Evolutionary conservation across 2,888 invertebrate genomes (phyloP), one percentile per base, ranked within the genome.

Genomic region (Halictus ligatus): DNA sequence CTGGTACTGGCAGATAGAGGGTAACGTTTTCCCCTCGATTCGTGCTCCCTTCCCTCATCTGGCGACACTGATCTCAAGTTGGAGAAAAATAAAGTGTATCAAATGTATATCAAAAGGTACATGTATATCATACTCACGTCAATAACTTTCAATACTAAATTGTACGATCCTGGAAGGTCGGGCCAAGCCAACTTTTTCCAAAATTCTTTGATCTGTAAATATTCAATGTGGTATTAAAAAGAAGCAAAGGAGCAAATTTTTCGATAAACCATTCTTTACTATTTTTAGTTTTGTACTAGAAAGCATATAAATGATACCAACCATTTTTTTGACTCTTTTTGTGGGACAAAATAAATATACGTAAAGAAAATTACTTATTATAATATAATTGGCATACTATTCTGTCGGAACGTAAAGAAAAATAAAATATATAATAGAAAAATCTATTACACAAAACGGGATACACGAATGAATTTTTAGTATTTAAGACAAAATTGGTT

Each of bases 181-280:
- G 98, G 98, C 96, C 99, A 99, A n/a, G 97, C 97, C 82, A 99
- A 96, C 78, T 98, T 97, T 91, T 98, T 97, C 99, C 99, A 99
- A 94, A 99, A 99, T 92, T 98, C 97, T 82, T 98, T 96, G 78
- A 97, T 96, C 96, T 97, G 94, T 40, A 92, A 83, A 21, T 25
- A 29, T 64, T 8, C 2, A 60, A 13, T 13, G 25, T 35, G 58
- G 25, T 15, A 13, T 48, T 35, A 3, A 15, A 50, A 21, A 35
- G 15, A 13, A 15, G 48, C 29, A 10, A 69, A 18, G 0, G 71
- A 15, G 29, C 10, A 35, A 18, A 15, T 15, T 18, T 48, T 48
- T 15, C 48, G 15, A 15, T 12, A 12, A 46, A 12, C 46, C 46
- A 46, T 46, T 46, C 1, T n/a, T n/a, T 58, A 58, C 10, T 58